A percentile compares a stretch with the other conserved stretches of the same genome.
These are phyloP conservation scores for Sussaba pulchella DNA, from an alignment of 2,888 invertebrate genomes.

Conservation along the genomic window DNA sequence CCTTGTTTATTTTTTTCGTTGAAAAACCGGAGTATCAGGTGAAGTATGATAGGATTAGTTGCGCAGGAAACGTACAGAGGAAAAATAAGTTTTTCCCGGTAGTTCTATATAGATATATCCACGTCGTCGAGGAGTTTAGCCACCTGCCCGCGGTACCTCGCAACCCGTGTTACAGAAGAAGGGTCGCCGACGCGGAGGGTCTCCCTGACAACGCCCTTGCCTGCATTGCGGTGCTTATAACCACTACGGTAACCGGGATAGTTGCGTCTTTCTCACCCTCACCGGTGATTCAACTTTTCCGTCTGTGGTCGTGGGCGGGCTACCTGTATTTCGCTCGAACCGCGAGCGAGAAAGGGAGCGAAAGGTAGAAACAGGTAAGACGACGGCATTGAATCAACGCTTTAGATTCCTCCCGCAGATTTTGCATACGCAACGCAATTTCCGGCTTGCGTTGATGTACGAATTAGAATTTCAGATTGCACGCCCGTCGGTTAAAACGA, in stretches of 20 bases:
- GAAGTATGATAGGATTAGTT: too few species aligned
- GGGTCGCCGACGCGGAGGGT: constrained; percentile 78
- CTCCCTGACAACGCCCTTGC: constrained; percentile 84
- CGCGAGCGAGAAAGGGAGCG: background rate
- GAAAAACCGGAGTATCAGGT: too few species aligned
- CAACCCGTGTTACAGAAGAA: constrained; percentile 71
- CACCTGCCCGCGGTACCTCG: constrained; percentile 47
- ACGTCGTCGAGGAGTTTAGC: constrained; percentile 28
- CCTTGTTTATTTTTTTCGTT: background rate
- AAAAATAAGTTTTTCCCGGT: background rate
- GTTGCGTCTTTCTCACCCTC: constrained; percentile 62
- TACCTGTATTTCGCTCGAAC: background rate
- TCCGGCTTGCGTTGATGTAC: background rate
- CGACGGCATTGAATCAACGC: background rate
- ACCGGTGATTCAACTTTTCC: constrained; percentile 8
- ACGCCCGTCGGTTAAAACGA: background rate
- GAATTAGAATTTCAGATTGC: background rate
- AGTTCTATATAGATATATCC: too few species aligned
- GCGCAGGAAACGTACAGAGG: background rate
- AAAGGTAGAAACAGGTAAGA: background rate
- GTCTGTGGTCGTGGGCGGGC: constrained; percentile 1
- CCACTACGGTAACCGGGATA: constrained; percentile 66
- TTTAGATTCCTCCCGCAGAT: background rate
- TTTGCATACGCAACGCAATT: background rate
- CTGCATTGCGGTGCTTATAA: constrained; percentile 81